Evolutionary conservation across 2,888 invertebrate species (phyloP).

Genomic region (Netelia melanura): DNA sequence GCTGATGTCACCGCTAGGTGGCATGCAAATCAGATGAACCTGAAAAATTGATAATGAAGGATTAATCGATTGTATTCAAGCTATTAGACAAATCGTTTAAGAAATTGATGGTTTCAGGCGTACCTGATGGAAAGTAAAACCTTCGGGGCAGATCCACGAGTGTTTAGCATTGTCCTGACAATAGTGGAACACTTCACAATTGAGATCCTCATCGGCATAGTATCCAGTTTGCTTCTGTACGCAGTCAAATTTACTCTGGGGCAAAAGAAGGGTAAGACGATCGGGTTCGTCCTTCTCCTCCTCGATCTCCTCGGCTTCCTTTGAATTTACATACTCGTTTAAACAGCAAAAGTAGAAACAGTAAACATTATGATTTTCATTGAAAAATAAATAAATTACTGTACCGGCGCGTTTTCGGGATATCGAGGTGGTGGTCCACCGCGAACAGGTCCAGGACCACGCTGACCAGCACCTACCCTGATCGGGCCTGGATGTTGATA

Average conservation of each 20-base stretch:
- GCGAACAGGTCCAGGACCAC: conserved; percentile 70
- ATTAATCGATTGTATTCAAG: background rate
- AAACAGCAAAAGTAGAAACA: background rate
- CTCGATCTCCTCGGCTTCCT: conserved; percentile 86
- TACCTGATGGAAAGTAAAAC: conserved; percentile 95
- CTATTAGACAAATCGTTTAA: background rate
- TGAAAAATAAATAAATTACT: background rate
- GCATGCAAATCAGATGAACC: conserved; percentile 97
- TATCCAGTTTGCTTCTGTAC: conserved; percentile 93
- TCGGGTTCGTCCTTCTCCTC: conserved; percentile 95
- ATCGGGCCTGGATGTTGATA: conserved; percentile 71
- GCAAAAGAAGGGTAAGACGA: conserved; percentile 91
- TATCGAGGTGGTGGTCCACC: conserved; percentile 72
- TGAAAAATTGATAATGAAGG: conserved; percentile 80
- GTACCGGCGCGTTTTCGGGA: conserved; percentile 74
- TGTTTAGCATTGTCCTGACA: conserved; percentile 95
- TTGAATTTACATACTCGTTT: conserved; percentile 45
- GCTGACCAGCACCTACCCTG: conserved; percentile 72
- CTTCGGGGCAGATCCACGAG: conserved; percentile 97
- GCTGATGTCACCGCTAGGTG: conserved; percentile 94
- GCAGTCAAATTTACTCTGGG: conserved; percentile 94
- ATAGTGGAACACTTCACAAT: conserved; percentile 97
- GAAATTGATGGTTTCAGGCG: background rate
- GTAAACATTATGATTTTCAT: background rate
- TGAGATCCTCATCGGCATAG: conserved; percentile 95